phyloP scores from a whole-genome alignment of 2,797 vertebrate genomes.

The Megalops cyprinoides region DNA sequence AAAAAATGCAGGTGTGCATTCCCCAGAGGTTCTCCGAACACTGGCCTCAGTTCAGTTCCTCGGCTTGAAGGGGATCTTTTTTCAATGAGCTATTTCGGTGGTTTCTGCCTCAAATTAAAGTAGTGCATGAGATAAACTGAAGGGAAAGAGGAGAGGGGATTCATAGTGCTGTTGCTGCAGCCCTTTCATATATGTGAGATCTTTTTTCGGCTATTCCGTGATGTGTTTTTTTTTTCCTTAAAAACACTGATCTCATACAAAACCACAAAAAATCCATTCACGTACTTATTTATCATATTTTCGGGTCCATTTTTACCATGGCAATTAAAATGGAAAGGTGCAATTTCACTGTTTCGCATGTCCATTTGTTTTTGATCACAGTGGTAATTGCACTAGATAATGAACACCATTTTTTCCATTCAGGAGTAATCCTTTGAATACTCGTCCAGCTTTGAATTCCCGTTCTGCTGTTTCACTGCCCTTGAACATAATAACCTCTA shows the following conservation, averaged over 20 bases:
- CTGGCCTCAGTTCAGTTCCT: conserved; percentile 56
- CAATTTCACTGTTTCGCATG: not conserved
- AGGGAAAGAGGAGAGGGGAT: not conserved
- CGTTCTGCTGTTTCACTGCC: not conserved
- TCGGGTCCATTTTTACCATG: not conserved
- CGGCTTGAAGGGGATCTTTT: conserved; percentile 58
- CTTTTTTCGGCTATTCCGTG: not conserved
- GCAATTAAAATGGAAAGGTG: too few species aligned
- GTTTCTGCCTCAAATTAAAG: conserved; percentile 56
- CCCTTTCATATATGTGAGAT: not conserved
- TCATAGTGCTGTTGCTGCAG: not conserved
- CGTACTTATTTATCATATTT: too few species aligned
- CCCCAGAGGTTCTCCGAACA: conserved; percentile 58
- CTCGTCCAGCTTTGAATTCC: not conserved
- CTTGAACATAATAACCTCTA: too few species aligned
- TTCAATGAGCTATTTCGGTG: conserved; percentile 63
- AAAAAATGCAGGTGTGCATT: conserved; percentile 76
- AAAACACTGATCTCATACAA: not conserved
- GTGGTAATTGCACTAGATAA: not conserved
- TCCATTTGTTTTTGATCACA: not conserved
- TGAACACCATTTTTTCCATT: not conserved
- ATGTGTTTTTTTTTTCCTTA: not conserved
- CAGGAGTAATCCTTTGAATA: not conserved
- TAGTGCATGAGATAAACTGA: not conserved
- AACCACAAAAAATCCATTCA: not conserved